Evolutionary conservation across 1,140 invertebrate species (phyloP), one percentile per base, ranked within the genome.

Genomic region (Vanessa tameamea): DNA sequence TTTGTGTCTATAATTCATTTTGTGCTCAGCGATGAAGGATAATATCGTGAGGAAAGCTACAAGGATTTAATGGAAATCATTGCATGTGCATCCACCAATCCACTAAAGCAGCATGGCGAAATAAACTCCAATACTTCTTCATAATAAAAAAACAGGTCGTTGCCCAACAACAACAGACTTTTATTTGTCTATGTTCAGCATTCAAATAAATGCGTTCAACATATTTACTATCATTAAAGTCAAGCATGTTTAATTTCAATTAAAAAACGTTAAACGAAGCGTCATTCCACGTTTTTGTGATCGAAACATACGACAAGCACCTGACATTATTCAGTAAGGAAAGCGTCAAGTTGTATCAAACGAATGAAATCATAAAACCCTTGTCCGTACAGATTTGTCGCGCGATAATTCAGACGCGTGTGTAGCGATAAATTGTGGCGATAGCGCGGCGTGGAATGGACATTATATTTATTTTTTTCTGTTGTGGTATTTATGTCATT

Each of bases 401-500:
- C 80, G 74, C 74, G 87, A 89, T 89, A 88, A 76, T 8, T 53
- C 16, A n/a, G 55, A 37, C 57, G 68, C 78, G 76, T 31, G 72
- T 77, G 73, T 59, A 70, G 69, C 80, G 87, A 88, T 88, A 79
- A 88, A 88, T 87, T 78, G 87, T 69, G 69, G 83, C 78, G 87
- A 88, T 88, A 88, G 74, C 76, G 73, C 64, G 3, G 31, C 37
- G 37, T 51, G 51, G 65, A 75, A 66, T 50, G 55, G 59, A 64
- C 76, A 67, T 78, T 73, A 72, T 69, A 69, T 75, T 81, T 67
- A 75, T 73, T 75, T 72, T 67, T 76, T 73, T 75, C 69, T 72
- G 79, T 76, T n/a, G 43, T 53, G 73, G 75, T 77, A 77, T 75
- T 79, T 79, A 75, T 79, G 75, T 77, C 78, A 72, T 64, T 57